phyloP scores from a whole-genome alignment of 2,888 invertebrate species.

The Epirrita christyi region DNA sequence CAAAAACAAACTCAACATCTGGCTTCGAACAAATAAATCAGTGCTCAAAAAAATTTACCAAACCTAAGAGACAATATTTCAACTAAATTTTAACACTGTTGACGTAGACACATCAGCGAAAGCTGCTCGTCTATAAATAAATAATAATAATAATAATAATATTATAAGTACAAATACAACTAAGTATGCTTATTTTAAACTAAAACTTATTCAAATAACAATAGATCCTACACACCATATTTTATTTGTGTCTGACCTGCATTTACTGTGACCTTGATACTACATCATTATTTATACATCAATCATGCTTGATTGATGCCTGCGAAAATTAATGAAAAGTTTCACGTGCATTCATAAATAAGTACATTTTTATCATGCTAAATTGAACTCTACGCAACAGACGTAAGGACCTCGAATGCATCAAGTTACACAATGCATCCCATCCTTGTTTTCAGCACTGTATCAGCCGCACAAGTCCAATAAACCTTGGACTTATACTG shows the following conservation, averaged over 20 bases:
- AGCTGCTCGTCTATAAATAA: no score
- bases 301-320: conserved; percentile 60
- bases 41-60: no score
- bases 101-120: no score
- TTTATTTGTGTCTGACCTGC: conserved; percentile 61
- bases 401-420: conserved; percentile 35
- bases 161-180: no score
- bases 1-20: no score
- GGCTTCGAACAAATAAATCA: no score
- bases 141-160: no score
- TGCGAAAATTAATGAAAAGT: conserved; percentile 55
- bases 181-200: no score
- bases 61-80: no score
- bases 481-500: conserved; percentile 40
- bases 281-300: conserved; percentile 68
- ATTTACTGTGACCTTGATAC: conserved; percentile 65
- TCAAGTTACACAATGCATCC: conserved; percentile 32
- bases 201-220: no score
- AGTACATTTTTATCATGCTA: conserved; percentile 33
- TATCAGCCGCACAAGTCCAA: conserved; percentile 48
- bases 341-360: conserved; percentile 44
- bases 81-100: no score
- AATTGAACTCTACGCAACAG: conserved; percentile 37
- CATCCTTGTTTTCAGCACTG: conserved; percentile 39
- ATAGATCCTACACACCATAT: conserved; percentile 44